Evolutionary conservation across 23 tunicate genomes (phyloP).

Genomic region (Styela clava): DNA sequence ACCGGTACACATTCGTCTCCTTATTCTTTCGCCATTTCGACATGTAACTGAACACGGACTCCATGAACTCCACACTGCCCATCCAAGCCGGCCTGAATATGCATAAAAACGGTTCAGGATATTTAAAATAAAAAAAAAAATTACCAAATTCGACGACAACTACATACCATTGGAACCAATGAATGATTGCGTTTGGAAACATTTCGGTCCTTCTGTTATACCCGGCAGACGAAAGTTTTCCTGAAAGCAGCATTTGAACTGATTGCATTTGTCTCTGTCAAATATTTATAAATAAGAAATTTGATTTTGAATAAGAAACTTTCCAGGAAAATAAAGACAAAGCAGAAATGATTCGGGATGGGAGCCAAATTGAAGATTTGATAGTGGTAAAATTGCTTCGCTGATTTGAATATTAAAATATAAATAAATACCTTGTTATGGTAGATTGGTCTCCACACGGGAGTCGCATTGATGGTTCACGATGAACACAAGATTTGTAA

Average conservation of each 20-base stretch:
- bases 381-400: too few relatives aligned
- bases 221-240: background rate
- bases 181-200: constrained; percentile 34
- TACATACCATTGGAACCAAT: constrained; percentile 54
- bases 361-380: too few relatives aligned
- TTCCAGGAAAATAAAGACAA: too few relatives aligned
- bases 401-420: background rate
- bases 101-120: too few relatives aligned
- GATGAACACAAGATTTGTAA: constrained; percentile 53
- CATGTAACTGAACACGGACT: constrained; percentile 64
- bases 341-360: too few relatives aligned
- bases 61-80: constrained; percentile 87
- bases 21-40: constrained; percentile 45
- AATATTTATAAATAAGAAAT: too few relatives aligned
- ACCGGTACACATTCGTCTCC: constrained; percentile 71
- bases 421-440: constrained; percentile 8
- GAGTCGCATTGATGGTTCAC: constrained; percentile 23
- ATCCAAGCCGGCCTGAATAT: constrained; percentile 71
- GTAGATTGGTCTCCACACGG: constrained; percentile 43
- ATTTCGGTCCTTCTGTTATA: constrained; percentile 23
- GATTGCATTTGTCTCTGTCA: constrained; percentile 31
- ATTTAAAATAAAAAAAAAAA: too few relatives aligned
- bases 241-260: constrained; percentile 31
- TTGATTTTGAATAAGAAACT: too few relatives aligned
- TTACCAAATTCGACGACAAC: too few relatives aligned